Percentiles rank a stretch among this genome's conserved stretches.
phyloP scores from a whole-genome alignment of 2,113 vertebrate genomes.

The Spermophilus dauricus region DNA sequence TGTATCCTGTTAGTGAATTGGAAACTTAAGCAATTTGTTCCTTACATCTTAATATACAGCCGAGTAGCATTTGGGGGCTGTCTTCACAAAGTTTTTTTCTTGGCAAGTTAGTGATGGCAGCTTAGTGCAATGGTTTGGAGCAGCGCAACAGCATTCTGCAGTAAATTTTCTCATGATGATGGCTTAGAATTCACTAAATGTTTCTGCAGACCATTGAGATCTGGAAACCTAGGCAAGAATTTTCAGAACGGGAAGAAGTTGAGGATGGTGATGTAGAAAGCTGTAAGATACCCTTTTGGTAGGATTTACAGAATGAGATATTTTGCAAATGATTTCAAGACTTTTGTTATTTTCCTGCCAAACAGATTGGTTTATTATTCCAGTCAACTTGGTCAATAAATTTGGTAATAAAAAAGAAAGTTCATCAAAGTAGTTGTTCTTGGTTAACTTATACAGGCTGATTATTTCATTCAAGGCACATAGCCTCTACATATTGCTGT shows the following conservation, averaged over 20 bases:
- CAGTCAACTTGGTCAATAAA: not conserved
- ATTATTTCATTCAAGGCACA: constrained; percentile 52
- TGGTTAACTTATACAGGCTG: not conserved
- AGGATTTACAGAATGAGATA: constrained; percentile 56
- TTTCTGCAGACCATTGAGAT: constrained; percentile 69
- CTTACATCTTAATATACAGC: constrained; percentile 73
- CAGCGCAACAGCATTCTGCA: constrained; percentile 58
- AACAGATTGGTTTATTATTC: constrained; percentile 47
- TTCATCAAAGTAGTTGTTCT: constrained; percentile 6
- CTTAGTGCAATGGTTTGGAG: constrained; percentile 62
- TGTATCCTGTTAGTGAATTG: constrained; percentile 73
- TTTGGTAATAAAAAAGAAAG: not conserved
- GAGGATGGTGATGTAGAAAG: not conserved
- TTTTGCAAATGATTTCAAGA: constrained; percentile 50
- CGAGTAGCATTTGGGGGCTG: constrained; percentile 48
- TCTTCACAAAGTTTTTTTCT: constrained; percentile 67
- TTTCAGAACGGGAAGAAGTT: constrained; percentile 55
- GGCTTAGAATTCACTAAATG: constrained; percentile 67
- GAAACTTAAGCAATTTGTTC: constrained; percentile 75
- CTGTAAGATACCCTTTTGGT: not conserved
- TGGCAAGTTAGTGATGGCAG: constrained; percentile 66
- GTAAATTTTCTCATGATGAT: constrained; percentile 65
- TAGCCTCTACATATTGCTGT: not conserved
- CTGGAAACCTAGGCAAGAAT: constrained; percentile 50
- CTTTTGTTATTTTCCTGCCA: not conserved